phyloP scores from a whole-genome alignment of 2,888 invertebrate genomes.

The Zeuzera pyrina region DNA sequence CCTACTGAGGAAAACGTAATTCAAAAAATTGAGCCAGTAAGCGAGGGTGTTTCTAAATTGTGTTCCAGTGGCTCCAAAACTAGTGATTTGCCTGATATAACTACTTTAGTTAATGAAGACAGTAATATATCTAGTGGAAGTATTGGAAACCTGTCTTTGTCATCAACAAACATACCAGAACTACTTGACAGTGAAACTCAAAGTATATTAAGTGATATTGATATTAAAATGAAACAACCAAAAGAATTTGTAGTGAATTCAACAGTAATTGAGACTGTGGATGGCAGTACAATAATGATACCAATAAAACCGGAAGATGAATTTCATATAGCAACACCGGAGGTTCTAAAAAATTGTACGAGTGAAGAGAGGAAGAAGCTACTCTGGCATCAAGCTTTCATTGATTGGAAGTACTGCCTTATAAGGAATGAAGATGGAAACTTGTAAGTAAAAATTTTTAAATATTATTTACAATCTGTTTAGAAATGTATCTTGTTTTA shows the following conservation, averaged over 20 bases:
- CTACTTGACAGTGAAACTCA: conserved; percentile 17
- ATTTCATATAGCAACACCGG: conserved; percentile 32
- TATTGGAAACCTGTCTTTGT: conserved; percentile 25
- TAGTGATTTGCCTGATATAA: too few species aligned
- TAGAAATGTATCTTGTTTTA: too few species aligned
- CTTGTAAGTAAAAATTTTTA: conserved; percentile 37
- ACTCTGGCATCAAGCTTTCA: conserved; percentile 31
- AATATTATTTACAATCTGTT: background rate
- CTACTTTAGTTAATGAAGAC: too few species aligned
- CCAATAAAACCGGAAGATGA: conserved; percentile 29
- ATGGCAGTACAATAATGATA: conserved; percentile 21
- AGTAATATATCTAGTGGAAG: too few species aligned
- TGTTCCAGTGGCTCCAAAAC: too few species aligned
- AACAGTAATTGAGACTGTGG: conserved; percentile 15
- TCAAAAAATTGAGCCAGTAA: too few species aligned
- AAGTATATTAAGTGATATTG: conserved; percentile 16
- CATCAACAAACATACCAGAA: conserved; percentile 20
- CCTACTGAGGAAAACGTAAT: too few species aligned
- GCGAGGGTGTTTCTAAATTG: too few species aligned
- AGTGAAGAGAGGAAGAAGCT: conserved; percentile 23
- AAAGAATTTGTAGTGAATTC: too few species aligned
- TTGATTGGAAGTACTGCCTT: conserved; percentile 39
- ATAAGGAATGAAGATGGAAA: conserved; percentile 34
- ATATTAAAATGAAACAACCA: too few species aligned
- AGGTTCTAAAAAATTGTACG: conserved; percentile 23